phyloP scores from a whole-genome alignment of 2,888 invertebrate species.

The Polymixis flavicincta region DNA sequence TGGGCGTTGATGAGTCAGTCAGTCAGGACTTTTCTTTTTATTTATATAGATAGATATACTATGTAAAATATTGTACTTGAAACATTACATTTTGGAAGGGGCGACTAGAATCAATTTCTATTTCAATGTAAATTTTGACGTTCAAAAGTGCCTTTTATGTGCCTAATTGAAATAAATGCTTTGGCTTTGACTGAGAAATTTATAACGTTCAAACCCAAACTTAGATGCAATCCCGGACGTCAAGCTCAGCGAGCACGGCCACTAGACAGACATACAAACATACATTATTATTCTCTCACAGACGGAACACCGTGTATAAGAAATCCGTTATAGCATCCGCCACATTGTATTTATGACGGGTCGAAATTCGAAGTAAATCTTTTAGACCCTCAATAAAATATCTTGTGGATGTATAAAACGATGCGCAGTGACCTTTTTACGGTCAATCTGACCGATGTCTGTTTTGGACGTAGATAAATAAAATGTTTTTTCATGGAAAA shows the following conservation, averaged over 20 bases:
- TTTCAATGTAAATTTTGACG: too few species aligned
- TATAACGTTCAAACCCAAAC: neutral
- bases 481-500: slow-evolving; percentile 12
- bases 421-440: slow-evolving; percentile 46
- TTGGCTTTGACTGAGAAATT: neutral
- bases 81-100: too few species aligned
- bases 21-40: too few species aligned
- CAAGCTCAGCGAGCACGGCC: neutral
- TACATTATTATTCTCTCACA: neutral
- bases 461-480: slow-evolving; percentile 10
- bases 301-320: slow-evolving; percentile 10
- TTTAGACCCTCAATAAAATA: slow-evolving; percentile 54
- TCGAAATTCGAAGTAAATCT: slow-evolving; percentile 57
- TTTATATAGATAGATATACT: too few species aligned
- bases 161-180: too few species aligned
- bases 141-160: too few species aligned
- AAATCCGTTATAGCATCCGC: slow-evolving; percentile 29
- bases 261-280: neutral
- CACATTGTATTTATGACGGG: slow-evolving; percentile 51
- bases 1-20: too few species aligned
- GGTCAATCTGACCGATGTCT: slow-evolving; percentile 37
- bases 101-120: too few species aligned
- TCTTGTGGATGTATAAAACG: slow-evolving; percentile 22
- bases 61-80: too few species aligned
- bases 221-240: neutral